phyloP scores from a whole-genome alignment of 2,113 vertebrate species.

The Leptobrachium leishanense region DNA sequence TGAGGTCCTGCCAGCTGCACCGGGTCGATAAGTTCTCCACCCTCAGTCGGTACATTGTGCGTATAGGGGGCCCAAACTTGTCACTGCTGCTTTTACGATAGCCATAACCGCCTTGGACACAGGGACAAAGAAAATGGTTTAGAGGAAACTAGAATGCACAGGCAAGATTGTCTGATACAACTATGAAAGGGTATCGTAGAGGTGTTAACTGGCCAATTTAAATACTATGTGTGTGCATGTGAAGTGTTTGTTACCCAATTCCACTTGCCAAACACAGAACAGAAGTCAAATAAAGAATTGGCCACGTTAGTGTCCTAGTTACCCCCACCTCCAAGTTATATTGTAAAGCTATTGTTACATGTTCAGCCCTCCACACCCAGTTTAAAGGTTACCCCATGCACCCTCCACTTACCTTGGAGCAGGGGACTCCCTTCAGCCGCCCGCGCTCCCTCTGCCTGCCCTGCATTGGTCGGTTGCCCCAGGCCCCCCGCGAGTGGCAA shows the following conservation, averaged over 20 bases:
- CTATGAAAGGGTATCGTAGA: too few species aligned
- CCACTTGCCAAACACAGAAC: background rate
- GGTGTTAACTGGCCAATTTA: background rate
- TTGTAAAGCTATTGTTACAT: background rate
- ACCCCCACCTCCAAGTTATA: background rate
- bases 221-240: conserved; percentile 1
- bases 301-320: background rate
- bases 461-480: conserved; percentile 9
- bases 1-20: conserved; percentile 97
- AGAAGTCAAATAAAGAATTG: background rate
- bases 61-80: conserved; percentile 90
- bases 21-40: conserved; percentile 97
- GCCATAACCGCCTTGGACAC: conserved; percentile 85
- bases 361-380: background rate
- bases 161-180: background rate
- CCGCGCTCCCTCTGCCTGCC: conserved; percentile 24
- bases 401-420: conserved; percentile 35
- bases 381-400: conserved; percentile 15
- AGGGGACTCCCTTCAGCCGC: conserved; percentile 22
- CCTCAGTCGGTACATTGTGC: conserved; percentile 96
- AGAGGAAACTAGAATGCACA: background rate
- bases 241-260: background rate
- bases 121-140: conserved; percentile 75
- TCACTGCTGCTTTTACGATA: conserved; percentile 93
- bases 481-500: conserved; percentile 35